Conservation (phyloP, 2,797 vertebrate genomes). For the Hybognathus amarus region DNA sequence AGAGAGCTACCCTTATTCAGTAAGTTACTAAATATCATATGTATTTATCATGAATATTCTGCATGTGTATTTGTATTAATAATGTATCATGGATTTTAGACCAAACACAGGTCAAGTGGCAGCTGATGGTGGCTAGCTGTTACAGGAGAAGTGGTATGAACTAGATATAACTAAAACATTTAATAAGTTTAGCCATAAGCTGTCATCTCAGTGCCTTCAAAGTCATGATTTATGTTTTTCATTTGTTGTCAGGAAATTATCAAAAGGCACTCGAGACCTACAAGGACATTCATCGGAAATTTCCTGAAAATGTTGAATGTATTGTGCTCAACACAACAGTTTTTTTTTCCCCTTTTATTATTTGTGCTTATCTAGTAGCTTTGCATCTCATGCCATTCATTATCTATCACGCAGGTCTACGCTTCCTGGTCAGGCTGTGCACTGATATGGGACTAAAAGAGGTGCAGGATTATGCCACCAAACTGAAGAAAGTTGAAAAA, state of each 20-base stretch:
- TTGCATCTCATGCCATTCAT: background rate
- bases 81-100: slow-evolving; percentile 70
- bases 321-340: slow-evolving; percentile 61
- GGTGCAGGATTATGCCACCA: slow-evolving; percentile 91
- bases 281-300: slow-evolving; percentile 91
- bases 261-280: slow-evolving; percentile 95
- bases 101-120: slow-evolving; percentile 94
- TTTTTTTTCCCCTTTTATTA: background rate
- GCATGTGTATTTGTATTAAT: background rate
- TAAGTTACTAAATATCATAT: slow-evolving; percentile 76
- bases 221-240: background rate
- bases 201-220: background rate
- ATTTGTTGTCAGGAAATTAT: slow-evolving; percentile 87
- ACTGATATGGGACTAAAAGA: slow-evolving; percentile 95
- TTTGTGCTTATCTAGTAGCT: background rate
- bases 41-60: background rate
- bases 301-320: slow-evolving; percentile 97
- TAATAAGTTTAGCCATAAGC: background rate
- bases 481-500: slow-evolving; percentile 95
- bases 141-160: slow-evolving; percentile 92
- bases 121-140: slow-evolving; percentile 95
- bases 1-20: slow-evolving; percentile 96
- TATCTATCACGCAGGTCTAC: slow-evolving; percentile 80
- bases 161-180: background rate
- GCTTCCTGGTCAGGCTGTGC: slow-evolving; percentile 92